phyloP scores from a whole-genome alignment of 2,797 vertebrate genomes.

The Urophycis tenuis region DNA sequence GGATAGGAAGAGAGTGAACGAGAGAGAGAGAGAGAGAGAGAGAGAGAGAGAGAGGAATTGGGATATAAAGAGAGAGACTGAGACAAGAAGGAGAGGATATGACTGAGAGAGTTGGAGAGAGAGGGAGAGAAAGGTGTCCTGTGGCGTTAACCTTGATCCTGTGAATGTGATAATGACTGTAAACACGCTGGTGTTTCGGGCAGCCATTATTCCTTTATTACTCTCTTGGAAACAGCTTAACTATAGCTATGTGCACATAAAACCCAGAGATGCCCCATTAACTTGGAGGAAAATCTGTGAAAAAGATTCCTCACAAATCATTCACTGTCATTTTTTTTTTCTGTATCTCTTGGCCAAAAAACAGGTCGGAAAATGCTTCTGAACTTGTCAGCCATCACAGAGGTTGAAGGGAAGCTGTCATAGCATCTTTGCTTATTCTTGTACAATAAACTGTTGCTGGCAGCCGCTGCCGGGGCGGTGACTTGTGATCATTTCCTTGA shows the following conservation, averaged over 20 bases:
- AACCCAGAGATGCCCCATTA: not conserved
- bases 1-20: not conserved
- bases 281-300: not conserved
- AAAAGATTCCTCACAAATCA: not conserved
- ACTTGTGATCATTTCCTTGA: not conserved
- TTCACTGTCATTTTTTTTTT: too few species aligned
- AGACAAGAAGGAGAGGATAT: not conserved
- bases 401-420: not conserved
- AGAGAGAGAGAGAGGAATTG: not conserved
- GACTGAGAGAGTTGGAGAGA: not conserved
- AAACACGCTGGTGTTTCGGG: slow-evolving; percentile 8
- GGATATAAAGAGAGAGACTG: not conserved
- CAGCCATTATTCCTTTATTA: not conserved
- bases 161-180: slow-evolving; percentile 23
- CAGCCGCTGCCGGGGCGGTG: not conserved
- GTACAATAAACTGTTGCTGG: not conserved
- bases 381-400: not conserved
- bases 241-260: not conserved
- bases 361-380: not conserved
- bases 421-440: not conserved
- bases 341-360: not conserved
- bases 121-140: not conserved
- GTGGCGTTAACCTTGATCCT: slow-evolving; percentile 5
- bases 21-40: not conserved
- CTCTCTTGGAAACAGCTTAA: not conserved